Base-by-base conservation (phyloP, 2,797 vertebrate species). In the Mormyrus proboscirostris region DNA sequence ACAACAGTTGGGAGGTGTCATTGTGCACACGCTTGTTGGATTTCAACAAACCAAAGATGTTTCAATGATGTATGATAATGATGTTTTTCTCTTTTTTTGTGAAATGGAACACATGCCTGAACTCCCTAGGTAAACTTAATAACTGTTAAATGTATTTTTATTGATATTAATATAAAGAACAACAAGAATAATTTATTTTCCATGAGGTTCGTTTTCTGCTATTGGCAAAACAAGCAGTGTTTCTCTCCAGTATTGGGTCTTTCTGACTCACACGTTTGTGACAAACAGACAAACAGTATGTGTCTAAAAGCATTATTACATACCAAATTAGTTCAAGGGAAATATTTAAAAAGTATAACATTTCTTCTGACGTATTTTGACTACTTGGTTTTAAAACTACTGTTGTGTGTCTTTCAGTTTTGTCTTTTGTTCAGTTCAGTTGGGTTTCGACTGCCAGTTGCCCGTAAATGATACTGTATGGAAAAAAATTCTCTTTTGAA, bases 1-100 rank as follows among this genome's bases (percentile, higher is more conserved):
- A 98, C 98, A 98, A 97, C 96, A 98, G 96, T 98, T 97, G 97
- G 97, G 97, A 98, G 96, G 95, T 94, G 94, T 96, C 95, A 96
- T 95, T 96, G 95, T 95, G 94, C 96, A 95, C 94, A 96, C 96
- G 96, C 95, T 94, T 92, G 95, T 96, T 96, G 95, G 96, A 97
- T 97, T 97, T 97, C 95, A 95, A 95, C 94, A 96, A 97, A 97
- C 97, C 96, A 97, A 97, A 97, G 96, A 97, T 95, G 92, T 95
- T 95, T 96, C 95, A 95, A 94, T 94, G 93, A 93, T 91, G 92
- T 95, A n/a, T 85, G 10, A 85, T 50, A 85, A 82, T 93, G 95
- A 94, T 94, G 94, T 41, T 76, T 41, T 76, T 38, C 94, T 94
- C 79, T 92, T 92, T 89, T 85, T 87, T 89, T 91, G 91, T 90